A percentile compares a stretch with the other conserved stretches of the same genome.
phyloP scores from a whole-genome alignment of 2,797 vertebrate genomes.

The Etheostoma nigrum region DNA sequence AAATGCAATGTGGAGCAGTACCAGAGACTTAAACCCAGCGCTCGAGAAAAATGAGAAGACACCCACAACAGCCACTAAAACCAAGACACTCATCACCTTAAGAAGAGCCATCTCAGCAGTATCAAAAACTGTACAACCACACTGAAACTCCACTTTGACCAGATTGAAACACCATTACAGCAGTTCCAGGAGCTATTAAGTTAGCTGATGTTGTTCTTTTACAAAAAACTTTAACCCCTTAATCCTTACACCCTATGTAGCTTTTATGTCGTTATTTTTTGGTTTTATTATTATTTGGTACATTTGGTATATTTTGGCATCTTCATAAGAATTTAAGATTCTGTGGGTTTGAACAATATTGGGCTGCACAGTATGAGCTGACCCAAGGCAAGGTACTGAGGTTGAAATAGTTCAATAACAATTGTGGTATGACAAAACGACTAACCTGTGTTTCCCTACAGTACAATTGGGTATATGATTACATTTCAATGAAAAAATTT shows the following conservation, averaged over 20 bases:
- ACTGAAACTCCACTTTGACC: slow-evolving; percentile 61
- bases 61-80: slow-evolving; percentile 76
- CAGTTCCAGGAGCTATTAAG: slow-evolving; percentile 38
- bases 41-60: slow-evolving; percentile 58
- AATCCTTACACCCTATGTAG: background rate
- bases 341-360: background rate
- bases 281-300: background rate
- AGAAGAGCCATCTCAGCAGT: slow-evolving; percentile 67
- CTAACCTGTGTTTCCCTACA: background rate
- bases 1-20: slow-evolving; percentile 20
- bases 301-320: background rate
- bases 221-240: slow-evolving; percentile 29
- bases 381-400: background rate
- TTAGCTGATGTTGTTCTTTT: slow-evolving; percentile 27
- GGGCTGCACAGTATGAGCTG: background rate
- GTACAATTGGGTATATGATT: background rate
- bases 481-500: background rate
- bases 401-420: background rate
- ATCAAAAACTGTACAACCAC: slow-evolving; percentile 56
- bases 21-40: slow-evolving; percentile 23
- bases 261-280: slow-evolving; percentile 5
- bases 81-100: slow-evolving; percentile 57
- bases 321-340: too few relatives aligned
- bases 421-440: background rate
- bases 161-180: slow-evolving; percentile 51